These are phyloP conservation scores for Gadus chalcogrammus DNA, from an alignment of 2,113 vertebrate species.

Conservation along the genomic window DNA sequence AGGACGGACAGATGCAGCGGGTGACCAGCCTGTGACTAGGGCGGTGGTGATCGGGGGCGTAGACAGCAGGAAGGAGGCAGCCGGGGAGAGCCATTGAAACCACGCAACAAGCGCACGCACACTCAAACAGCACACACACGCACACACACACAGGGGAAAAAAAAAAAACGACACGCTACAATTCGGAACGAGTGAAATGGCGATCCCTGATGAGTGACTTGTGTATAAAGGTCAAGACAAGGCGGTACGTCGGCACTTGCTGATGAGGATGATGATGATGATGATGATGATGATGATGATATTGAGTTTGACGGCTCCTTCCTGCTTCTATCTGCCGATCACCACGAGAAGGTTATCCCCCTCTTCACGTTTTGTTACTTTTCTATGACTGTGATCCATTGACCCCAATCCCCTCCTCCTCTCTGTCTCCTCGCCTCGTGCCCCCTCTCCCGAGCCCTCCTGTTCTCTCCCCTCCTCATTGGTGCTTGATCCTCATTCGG, in stretches of 20 bases:
- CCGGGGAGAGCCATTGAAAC: slow-evolving; percentile 9
- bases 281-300: slow-evolving; percentile 19
- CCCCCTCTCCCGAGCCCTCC: slow-evolving; percentile 34
- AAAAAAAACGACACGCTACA: slow-evolving; percentile 11
- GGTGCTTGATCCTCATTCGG: slow-evolving; percentile 53
- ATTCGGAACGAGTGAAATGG: slow-evolving; percentile 13
- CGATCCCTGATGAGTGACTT: slow-evolving; percentile 2
- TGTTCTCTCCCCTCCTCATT: slow-evolving; percentile 57
- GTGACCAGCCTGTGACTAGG: slow-evolving; percentile 93
- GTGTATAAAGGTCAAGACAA: too few relatives aligned
- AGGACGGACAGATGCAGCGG: slow-evolving; percentile 88
- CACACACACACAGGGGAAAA: not conserved
- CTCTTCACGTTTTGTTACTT: slow-evolving; percentile 68
- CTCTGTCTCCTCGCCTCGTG: slow-evolving; percentile 27
- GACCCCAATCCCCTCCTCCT: slow-evolving; percentile 5
- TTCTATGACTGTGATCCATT: slow-evolving; percentile 65
- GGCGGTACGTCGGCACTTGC: not conserved
- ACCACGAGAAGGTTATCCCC: slow-evolving; percentile 64
- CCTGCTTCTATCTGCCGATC: slow-evolving; percentile 74
- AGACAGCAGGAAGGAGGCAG: slow-evolving; percentile 63
- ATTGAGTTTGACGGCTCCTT: slow-evolving; percentile 60
- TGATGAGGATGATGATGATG: slow-evolving; percentile 6
- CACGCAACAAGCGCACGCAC: too few relatives aligned
- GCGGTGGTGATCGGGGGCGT: slow-evolving; percentile 78
- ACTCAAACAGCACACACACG: too few relatives aligned